Base-by-base conservation (phyloP, 2,797 vertebrate species). In the Benthosema pterotum region DNA sequence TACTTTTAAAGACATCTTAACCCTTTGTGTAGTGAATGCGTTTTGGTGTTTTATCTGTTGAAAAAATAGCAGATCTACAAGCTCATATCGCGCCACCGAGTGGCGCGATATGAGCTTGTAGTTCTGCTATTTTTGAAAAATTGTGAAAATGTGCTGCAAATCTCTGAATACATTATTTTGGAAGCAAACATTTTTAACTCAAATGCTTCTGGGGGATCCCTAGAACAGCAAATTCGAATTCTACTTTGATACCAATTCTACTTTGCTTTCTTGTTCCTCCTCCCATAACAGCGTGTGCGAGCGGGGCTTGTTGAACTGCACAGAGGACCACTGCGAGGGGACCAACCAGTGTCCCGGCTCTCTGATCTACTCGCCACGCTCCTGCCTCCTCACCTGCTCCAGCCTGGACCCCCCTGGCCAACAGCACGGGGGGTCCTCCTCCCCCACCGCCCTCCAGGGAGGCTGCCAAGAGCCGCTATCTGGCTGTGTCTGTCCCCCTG, bases 331-430 rank as follows among this genome's bases (percentile, higher is more conserved):
- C 61, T 97, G 96, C 57, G 83, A 90, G 11, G 69, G 82, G 3
- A 55, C 82, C 2, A 88, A 79, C 5, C 78, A 67, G 53, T 98
- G 96, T 63, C 96, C 95, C 0, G 87, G 85, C 1, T 91, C 89
- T 16, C 86, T 97, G 58, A 16, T 96, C 58, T 94, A 91, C 9
- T 80, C 87, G 0, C 92, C 93, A 0, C 91, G 86, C 1, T 92
- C 94, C 74, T 98, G 96, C 82, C 90, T 97, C 56, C 88, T 90
- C 60, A 96, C 93, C 74, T 98, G 97, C 19, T 92, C 94, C 60
- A 88, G 82, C 14, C 67, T 91, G 28, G 82, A 90, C 9, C 32
- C 61, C 60, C 79, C 81, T 52, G 50, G 75, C 57, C 50, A 82
- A 47, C 96, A 94, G 3, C 12, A 55, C 0, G 87, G 86, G 3